phyloP scores from a whole-genome alignment of 2,797 vertebrate species.

The Chaetophractus vellerosus region DNA sequence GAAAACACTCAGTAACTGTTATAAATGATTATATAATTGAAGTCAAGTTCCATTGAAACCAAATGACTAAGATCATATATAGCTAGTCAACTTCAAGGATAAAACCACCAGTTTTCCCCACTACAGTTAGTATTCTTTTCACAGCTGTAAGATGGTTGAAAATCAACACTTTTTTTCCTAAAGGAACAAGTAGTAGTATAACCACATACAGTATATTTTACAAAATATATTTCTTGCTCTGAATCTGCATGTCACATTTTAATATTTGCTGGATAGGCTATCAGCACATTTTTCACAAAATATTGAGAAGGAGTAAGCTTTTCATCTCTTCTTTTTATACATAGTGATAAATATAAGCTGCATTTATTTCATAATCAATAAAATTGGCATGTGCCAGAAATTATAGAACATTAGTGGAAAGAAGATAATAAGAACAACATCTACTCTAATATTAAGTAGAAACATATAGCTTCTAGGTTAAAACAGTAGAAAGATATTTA shows the following conservation, averaged over 20 bases:
- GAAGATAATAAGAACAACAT: neutral
- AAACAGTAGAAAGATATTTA: neutral
- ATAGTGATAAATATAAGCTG: neutral
- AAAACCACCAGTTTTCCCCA: neutral
- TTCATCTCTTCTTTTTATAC: neutral
- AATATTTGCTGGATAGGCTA: neutral
- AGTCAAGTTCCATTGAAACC: neutral
- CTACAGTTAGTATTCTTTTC: neutral
- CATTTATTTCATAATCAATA: neutral
- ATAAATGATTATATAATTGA: neutral
- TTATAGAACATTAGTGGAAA: neutral
- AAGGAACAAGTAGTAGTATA: neutral
- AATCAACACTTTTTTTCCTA: neutral
- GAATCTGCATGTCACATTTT: constrained; percentile 3
- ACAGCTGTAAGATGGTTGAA: neutral
- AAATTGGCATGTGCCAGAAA: neutral
- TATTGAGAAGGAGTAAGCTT: neutral
- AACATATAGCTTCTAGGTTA: neutral
- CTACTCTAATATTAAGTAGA: neutral
- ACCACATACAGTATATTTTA: neutral
- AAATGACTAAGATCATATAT: neutral
- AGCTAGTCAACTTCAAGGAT: neutral
- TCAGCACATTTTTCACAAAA: neutral
- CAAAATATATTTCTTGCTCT: neutral
- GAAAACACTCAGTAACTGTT: neutral